Evolutionary conservation across 1,140 invertebrate species (phyloP), one percentile per base, ranked within the genome.

Genomic region (Drosophila arawakana): DNA sequence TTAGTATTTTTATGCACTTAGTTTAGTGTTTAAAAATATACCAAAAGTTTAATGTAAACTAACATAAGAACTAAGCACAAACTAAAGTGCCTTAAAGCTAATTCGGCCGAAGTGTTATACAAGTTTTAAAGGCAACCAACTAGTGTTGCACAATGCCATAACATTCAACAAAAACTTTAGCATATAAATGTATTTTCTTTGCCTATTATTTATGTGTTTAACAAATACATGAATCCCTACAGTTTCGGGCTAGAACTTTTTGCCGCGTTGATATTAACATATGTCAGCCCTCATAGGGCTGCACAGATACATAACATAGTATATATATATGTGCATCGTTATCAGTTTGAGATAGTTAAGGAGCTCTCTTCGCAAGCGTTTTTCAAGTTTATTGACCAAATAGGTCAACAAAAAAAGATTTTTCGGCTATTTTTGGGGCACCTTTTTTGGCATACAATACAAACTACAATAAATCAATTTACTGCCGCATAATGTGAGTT

Each of bases 401-500:
- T 60, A 68, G 70, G 70, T 73, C 66, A 74, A 35, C 46, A 11
- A 37, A 30, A 44, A 25, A 47, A n/a, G 44, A 46, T 30, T 30
- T 43, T 18, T 37, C 49, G 37, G 55, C 63, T 46, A 73, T 73
- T 59, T 72, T 60, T 25, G 58, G 49, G 49, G 50, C 39, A 70
- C 58, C 66, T 71, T 70, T 76, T 76, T 55, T 5, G 49, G 39
- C 61, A 54, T 59, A 60, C 44, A 60, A 66, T 58, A 30, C 25
- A 66, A 72, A 70, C 66, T 62, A 74, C 66, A 74, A 74, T 70
- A 74, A 74, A 76, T 76, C 73, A 76, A 76, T 76, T 76, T 76
- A 70, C 61, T 72, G 60, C 68, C 73, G 41, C 61, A 72, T 76
- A 76, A 72, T 76, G 54, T 61, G 55, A 65, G 60, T 55, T 65